Evolutionary conservation across 2,113 vertebrate genomes (phyloP), one percentile per base, ranked within the genome.

Genomic region (Prionailurus viverrinus): DNA sequence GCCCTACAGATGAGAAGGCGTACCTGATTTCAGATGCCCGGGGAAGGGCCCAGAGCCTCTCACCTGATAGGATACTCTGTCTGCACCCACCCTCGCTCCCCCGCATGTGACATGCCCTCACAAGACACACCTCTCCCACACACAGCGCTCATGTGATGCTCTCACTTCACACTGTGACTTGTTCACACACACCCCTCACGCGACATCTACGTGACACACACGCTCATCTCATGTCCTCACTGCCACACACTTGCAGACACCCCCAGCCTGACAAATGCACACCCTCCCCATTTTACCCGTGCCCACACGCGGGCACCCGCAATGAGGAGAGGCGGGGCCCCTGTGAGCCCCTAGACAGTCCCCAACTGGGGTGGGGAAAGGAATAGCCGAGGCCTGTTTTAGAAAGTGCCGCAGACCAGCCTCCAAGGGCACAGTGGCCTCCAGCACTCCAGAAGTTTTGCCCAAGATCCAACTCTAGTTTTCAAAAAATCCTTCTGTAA

Each of bases 251-350:
- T 74, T 68, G 5, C 16, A 36, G 10, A 19, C 23, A n/a, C 55
- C 16, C 66, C 51, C 11, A 19, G 7, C 25, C 33, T 58, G 39
- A 84, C 4, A 66, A 4, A 27, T 31, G 16, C 13, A 25, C 45
- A 68, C 39, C 1, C 73, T 19, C 14, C 2, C 36, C 7, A 5
- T 33, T 1, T 53, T 13, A 8, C 33, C 1, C 25, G 2, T 36
- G 48, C 1, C 0, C 10, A 9, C 53, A 8, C 13, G 4, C 31
- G 3, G 51, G 51, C 51, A 14, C 51, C 51, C 51, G 13, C 51
- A 14, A 51, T 51, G 51, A 51, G 1, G 45, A 45, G 45, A 45
- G 45, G 7, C 45, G 11, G 45, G 45, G 27, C 79, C 6, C 10
- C 33, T 0, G 4, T 12, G 80, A 71, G 53, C 45, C 55, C 33